Evolutionary conservation across 2,797 vertebrate species (phyloP), one percentile per base, ranked within the genome.

Genomic region (Micromesistius poutassou): DNA sequence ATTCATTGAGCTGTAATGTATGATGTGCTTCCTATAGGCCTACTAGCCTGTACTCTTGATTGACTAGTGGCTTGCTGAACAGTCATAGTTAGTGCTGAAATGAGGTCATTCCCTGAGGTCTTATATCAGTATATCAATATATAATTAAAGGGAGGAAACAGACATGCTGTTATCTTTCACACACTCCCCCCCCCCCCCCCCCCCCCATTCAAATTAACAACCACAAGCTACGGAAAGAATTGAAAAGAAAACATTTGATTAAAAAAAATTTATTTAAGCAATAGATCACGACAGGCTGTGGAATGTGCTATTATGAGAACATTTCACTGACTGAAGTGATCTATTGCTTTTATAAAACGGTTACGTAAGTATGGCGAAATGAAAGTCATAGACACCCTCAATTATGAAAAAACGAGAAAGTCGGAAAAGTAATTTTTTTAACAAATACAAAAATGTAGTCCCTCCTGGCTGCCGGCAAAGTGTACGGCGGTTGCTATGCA

Each of bases 21-120:
- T 68, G n/a, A 66, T 62, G 55, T 62, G 62, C 62, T 68, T 68
- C 62, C 62, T 68, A n/a, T 28, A 68, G 62, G 62, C 62, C 62
- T 28, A 28, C 25, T 1, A 28, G 62, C 9, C 62, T 28, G 25
- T 28, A 28, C 62, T 28, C 28, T 68, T 6, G n/a, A 68, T 68
- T 68, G 62, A 68, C 62, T 28, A 28, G 13, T n/a, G 55, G 55
- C 55, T n/a, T 25, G 50, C 50, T 9, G 50, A 62, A 25, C 55
- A 62, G 55, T 66, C 25, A 28, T 3, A 28, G 62, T 68, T 68
- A 25, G 55, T 25, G 55, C 28, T 68, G 62, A 12, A 68, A 68
- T 10, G 7, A 68, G 62, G 62, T 68, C 62, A 68, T 68, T 28
- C 62, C 62, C 62, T 25, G 35, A 36, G 42, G 42, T 72, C 62